Conservation (phyloP, 92 coral and sea anemone species). For the Parazoanthus darwini region DNA sequence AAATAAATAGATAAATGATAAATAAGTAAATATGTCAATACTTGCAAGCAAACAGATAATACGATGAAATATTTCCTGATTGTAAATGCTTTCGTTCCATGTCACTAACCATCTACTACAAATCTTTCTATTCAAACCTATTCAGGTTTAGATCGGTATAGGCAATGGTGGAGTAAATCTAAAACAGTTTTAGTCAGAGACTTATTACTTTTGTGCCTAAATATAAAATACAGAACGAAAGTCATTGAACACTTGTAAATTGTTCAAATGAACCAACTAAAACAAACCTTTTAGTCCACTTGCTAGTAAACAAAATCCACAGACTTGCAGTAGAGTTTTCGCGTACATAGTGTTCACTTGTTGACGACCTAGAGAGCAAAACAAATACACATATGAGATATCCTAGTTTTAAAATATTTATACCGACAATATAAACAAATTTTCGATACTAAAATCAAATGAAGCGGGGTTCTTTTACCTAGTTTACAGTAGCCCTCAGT, state of each 20-base stretch:
- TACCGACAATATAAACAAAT: not conserved
- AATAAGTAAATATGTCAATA: too few species aligned
- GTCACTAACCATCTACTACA: not conserved
- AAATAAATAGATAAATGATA: too few species aligned
- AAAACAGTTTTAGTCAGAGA: not conserved
- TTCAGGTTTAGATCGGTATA: not conserved
- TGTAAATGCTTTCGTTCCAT: not conserved
- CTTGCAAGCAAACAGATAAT: not conserved
- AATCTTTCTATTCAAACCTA: not conserved
- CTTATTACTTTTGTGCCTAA: not conserved
- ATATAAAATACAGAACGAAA: not conserved
- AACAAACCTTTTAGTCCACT: not conserved
- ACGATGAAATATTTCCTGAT: not conserved
- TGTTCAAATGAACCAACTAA: too few species aligned
- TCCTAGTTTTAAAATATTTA: not conserved
- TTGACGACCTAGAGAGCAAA: not conserved
- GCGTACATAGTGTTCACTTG: not conserved
- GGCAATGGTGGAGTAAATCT: not conserved
- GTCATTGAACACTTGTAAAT: not conserved
- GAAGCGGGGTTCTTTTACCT: not conserved
- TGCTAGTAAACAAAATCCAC: not conserved
- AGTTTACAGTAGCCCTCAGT: not conserved
- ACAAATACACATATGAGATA: constrained; percentile 5
- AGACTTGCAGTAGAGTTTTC: not conserved
- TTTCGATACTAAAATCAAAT: not conserved